Conservation (phyloP, 1,140 invertebrate genomes). For the Trachymyrmex septentrionalis region DNA sequence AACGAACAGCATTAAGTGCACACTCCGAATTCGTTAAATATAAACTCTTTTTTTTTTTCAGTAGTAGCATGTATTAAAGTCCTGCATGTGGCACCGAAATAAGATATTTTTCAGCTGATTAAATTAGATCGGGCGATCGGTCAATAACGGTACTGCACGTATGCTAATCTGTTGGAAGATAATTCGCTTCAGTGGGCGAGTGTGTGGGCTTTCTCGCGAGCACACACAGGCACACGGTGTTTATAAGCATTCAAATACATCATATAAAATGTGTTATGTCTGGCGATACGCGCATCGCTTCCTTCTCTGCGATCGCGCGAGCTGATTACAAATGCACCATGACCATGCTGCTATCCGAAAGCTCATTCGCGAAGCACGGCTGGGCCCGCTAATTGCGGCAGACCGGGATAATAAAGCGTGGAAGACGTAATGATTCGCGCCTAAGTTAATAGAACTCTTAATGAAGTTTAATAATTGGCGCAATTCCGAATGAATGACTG, state of each 20-base stretch:
- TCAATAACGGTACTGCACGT: constrained; percentile 13
- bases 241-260: background rate
- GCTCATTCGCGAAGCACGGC: background rate
- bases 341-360: background rate
- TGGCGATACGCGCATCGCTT: background rate
- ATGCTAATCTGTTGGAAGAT: constrained; percentile 15
- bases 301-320: background rate
- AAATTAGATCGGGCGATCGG: constrained; percentile 14
- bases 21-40: background rate
- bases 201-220: background rate
- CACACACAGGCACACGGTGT: background rate
- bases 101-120: background rate
- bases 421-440: constrained; percentile 3
- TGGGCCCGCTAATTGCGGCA: constrained; percentile 4
- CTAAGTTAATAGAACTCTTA: background rate
- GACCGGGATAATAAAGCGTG: background rate
- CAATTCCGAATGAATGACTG: constrained; percentile 15
- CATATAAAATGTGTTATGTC: background rate
- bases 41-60: background rate
- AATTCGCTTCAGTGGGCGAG: constrained; percentile 10
- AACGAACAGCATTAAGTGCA: too few species aligned
- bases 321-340: background rate
- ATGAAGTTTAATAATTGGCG: constrained; percentile 22
- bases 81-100: background rate
- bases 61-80: background rate